phyloP scores from a whole-genome alignment of 2,113 vertebrate genomes.

The Ceyx cyanopectus region DNA sequence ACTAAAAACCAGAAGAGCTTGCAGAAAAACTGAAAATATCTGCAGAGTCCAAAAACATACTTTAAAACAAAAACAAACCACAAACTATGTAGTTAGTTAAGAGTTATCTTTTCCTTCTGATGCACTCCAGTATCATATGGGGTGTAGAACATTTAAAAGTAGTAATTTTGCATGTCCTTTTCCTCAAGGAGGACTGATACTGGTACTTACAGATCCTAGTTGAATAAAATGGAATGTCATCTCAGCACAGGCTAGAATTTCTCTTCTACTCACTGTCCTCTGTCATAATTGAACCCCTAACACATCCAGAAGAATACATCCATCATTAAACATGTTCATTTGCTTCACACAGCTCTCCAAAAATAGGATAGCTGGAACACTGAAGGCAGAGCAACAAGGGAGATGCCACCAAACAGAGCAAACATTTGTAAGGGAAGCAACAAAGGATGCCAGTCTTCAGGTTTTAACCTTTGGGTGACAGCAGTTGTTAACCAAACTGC shows the following conservation, averaged over 20 bases:
- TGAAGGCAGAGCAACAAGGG: not conserved
- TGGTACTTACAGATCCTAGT: not conserved
- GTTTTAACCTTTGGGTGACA: conserved; percentile 50
- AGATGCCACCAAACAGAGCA: conserved; percentile 20
- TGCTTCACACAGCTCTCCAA: not conserved
- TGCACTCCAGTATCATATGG: not conserved
- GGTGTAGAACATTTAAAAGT: not conserved
- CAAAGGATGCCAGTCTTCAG: conserved; percentile 14
- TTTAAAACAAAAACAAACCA: not conserved
- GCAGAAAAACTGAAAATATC: not conserved
- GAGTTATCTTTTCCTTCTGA: not conserved
- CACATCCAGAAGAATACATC: not conserved
- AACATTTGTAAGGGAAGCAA: not conserved
- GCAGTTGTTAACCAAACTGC: conserved; percentile 46
- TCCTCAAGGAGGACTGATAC: not conserved
- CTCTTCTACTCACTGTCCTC: not conserved
- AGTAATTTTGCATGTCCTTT: not conserved
- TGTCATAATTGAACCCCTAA: not conserved
- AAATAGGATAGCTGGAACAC: not conserved
- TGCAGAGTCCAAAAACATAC: not conserved
- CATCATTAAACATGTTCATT: not conserved
- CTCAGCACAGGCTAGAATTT: not conserved
- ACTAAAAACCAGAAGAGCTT: not conserved
- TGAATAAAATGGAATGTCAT: not conserved
- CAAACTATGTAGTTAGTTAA: not conserved